Base-by-base conservation (phyloP, 2,113 vertebrate genomes). In the Nerophis lumbriciformis region DNA sequence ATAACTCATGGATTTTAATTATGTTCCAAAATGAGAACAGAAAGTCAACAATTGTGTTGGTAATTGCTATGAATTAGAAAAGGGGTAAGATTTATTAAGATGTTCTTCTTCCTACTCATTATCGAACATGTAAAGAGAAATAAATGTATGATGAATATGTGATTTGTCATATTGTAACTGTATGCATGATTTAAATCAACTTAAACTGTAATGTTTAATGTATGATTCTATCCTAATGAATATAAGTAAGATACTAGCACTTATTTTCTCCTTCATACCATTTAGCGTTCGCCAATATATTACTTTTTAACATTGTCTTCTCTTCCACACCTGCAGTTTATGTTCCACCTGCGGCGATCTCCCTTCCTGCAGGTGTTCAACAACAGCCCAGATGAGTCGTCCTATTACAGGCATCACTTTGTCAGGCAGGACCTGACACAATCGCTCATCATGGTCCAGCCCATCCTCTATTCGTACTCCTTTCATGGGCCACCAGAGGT, bases 341-440 rank as follows among this genome's bases (percentile, higher is more conserved):
- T 99, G 94, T 98, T 99, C 89, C 96, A 99, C 75, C 87, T 99
- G 84, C 89, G 96, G 61, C 88, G 96, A 75, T 99, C 96, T 10
- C 94, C 96, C 0, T 99, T 99, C 90, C 93, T 99, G 66, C 96
- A 99, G 78, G 95, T 99, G 58, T 99, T 99, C 77, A 99, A 99
- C 87, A 98, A 97, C 87, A 99, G 96, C 55, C 96, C 96, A 0
- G 96, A 98, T 28, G 96, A 98, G 72, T 98, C 95, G 0, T 97
- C 96, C 0, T 99, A 96, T 48, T 99, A 99, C 71, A 89, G 95
- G 35, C 96, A 99, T 83, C 94, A 99, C 72, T 98, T 99, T 77
- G 91, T 94, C 69, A 88, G 95, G 55, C 95, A 99, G 84, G 95
- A 99, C 75, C 88, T 99, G 66, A 99, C 95, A 6, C 96, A 99